These are phyloP conservation scores for Cyphomyrus plagiostoma DNA, from an alignment of 2,113 vertebrate genomes.

Conservation along the genomic window DNA sequence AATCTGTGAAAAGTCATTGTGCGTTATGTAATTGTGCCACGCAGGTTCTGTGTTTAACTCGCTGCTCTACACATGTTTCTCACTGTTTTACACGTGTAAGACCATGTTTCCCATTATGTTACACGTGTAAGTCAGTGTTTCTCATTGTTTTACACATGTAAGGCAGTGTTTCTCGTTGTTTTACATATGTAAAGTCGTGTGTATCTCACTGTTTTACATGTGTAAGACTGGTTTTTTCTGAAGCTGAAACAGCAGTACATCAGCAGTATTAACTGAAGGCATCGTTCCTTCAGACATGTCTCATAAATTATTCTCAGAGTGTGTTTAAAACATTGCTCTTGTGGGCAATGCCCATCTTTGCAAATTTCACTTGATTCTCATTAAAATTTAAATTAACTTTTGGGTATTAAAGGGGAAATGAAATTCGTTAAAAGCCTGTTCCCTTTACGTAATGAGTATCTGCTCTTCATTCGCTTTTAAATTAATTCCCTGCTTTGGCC, in stretches of 20 bases:
- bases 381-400: conserved; percentile 45
- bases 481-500: conserved; percentile 15
- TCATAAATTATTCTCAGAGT: conserved; percentile 23
- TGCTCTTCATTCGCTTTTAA: conserved; percentile 13
- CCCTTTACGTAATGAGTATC: conserved; percentile 20
- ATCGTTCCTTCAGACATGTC: conserved; percentile 4
- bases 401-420: conserved; percentile 18
- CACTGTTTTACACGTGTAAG: not conserved
- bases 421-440: conserved; percentile 26
- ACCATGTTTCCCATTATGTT: not conserved
- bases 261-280: not conserved
- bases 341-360: conserved; percentile 35
- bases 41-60: not conserved
- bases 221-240: not conserved
- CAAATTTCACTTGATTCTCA: conserved; percentile 36
- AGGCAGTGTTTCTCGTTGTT: not conserved
- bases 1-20: not conserved
- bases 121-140: not conserved
- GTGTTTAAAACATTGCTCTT: conserved; percentile 20
- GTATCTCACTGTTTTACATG: not conserved
- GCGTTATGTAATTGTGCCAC: not conserved
- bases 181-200: not conserved
- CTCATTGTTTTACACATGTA: not conserved
- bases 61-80: not conserved
- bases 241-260: not conserved